phyloP scores from a whole-genome alignment of 35 echinoderm and acorn worm genomes.

The Nesometra sesokonis region DNA sequence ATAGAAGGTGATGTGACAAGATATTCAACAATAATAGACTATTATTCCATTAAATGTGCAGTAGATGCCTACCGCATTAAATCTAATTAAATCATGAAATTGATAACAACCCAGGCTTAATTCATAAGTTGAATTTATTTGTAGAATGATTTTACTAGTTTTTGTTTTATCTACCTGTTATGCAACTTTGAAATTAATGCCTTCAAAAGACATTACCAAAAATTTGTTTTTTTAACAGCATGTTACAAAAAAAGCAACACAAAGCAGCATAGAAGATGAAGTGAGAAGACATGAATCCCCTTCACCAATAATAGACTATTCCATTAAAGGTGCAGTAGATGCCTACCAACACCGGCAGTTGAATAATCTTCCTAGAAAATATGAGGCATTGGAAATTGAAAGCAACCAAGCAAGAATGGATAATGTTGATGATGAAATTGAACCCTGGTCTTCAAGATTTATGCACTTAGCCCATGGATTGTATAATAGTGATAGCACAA shows the following conservation, averaged over 20 bases:
- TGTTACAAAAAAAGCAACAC: background rate
- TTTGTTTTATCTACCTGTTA: too few relatives aligned
- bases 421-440: conserved; percentile 21
- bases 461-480: conserved; percentile 86
- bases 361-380: background rate
- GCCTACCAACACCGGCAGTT: background rate
- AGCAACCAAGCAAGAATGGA: conserved; percentile 3
- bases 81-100: too few relatives aligned
- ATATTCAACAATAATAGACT: too few relatives aligned
- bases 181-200: too few relatives aligned
- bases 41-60: too few relatives aligned
- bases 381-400: background rate
- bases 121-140: too few relatives aligned
- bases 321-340: background rate
- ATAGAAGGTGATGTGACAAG: too few relatives aligned
- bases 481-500: conserved; percentile 74
- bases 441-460: conserved; percentile 81
- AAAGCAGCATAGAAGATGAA: background rate
- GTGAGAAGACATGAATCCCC: background rate
- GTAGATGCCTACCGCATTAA: too few relatives aligned
- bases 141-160: too few relatives aligned
- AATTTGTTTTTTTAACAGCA: background rate
- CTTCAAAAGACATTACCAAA: background rate
- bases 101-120: too few relatives aligned
- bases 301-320: background rate